Evolutionary conservation across 2,113 vertebrate genomes (phyloP), one percentile per base, ranked within the genome.

Genomic region (Brachyhypopomus gauderio): DNA sequence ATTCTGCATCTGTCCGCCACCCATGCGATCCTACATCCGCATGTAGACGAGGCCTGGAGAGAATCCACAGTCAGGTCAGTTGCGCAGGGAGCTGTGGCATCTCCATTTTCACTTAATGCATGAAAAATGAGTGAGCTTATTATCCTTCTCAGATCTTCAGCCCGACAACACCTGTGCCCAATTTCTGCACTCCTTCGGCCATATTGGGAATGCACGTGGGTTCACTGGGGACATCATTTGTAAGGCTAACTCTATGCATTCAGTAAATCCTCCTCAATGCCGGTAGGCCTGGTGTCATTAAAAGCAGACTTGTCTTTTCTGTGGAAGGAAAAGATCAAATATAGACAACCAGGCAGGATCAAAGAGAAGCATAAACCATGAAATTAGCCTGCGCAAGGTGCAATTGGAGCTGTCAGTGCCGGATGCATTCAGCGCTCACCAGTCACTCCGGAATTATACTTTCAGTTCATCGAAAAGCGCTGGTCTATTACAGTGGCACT

Each of bases 311-410:
- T 67, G 73, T 56, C 20, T 58, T 72, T 36, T 27, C 60, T 27
- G 36, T 38, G 62, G 66, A 63, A 22, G 58, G 74, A 77, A 64
- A 81, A 78, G 75, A 85, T 87, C 90, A 89, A 91, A 90, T 92
- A 83, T 86, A 86, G 87, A 88, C 87, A 88, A 88, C 85, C 86
- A 83, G 86, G 77, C 85, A 84, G 85, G 82, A 84, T 87, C 84
- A 89, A 90, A 87, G 84, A 71, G 56, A 70, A 70, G 34, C 48
- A 73, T 78, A 71, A 79, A 66, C 62, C 77, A 38, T 84, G 80
- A 86, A 84, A 86, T 86, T 80, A 82, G 75, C 59, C 23, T 72
- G 59, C 38, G 48, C 66, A 38, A 67, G 72, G 77, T 83, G 60
- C 52, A 63, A 82, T 82, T 56, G 66, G 20, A 2, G 72, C 78